Evolutionary conservation across 2,888 invertebrate genomes (phyloP).

Genomic region (Sinotaia quadrata): DNA sequence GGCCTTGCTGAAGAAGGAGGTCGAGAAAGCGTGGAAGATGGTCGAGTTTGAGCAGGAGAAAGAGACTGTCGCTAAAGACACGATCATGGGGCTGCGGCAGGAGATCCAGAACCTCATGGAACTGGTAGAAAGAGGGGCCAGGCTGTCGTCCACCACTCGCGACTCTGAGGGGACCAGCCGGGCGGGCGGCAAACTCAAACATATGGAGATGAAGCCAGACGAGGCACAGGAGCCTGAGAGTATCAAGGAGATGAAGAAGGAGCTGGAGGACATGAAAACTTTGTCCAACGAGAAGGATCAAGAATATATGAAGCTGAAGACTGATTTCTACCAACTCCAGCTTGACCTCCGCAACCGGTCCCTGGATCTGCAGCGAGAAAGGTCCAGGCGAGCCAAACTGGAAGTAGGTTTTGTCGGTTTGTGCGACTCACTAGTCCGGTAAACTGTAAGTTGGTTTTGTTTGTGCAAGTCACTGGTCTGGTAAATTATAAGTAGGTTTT

Average conservation of each 20-base stretch:
- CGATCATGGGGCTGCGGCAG: conserved; percentile 81
- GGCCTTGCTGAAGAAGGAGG: conserved; percentile 75
- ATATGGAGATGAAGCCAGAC: conserved; percentile 10
- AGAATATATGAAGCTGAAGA: conserved; percentile 56
- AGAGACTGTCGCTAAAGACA: conserved; percentile 82
- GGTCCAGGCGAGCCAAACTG: neutral
- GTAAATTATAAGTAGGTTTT: too few species aligned
- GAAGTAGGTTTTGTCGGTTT: conserved; percentile 7
- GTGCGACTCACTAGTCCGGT: too few species aligned
- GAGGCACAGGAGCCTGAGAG: conserved; percentile 71
- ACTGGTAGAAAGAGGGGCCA: conserved; percentile 80
- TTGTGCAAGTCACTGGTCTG: too few species aligned
- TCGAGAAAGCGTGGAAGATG: conserved; percentile 77
- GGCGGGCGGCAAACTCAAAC: neutral
- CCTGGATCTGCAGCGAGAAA: conserved; percentile 16
- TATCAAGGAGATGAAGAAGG: conserved; percentile 81
- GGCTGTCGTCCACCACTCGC: too few species aligned
- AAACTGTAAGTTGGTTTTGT: too few species aligned
- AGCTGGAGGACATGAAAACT: conserved; percentile 77
- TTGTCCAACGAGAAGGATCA: conserved; percentile 64
- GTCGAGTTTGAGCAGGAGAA: conserved; percentile 78
- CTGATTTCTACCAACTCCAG: neutral
- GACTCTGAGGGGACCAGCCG: neutral
- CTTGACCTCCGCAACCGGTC: conserved; percentile 11
- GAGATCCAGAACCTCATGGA: conserved; percentile 80